phyloP scores from a whole-genome alignment of 2,888 invertebrate genomes.

The Agonum fuliginosum region DNA sequence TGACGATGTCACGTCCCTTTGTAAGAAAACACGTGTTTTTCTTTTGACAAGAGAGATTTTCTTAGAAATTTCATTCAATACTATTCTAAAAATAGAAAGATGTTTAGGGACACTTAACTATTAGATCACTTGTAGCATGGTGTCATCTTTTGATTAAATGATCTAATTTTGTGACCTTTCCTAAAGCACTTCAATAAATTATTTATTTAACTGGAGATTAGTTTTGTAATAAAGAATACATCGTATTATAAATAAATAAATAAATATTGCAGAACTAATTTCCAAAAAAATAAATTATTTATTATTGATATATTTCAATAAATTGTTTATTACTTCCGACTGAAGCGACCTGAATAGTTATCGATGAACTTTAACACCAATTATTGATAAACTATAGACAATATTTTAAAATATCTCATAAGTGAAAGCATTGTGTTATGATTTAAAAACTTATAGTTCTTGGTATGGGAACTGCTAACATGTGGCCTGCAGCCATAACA shows the following conservation, averaged over 20 bases:
- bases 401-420: background rate
- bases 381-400: background rate
- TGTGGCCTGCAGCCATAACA: slow-evolving; percentile 4
- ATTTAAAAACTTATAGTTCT: background rate
- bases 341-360: background rate
- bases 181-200: no score
- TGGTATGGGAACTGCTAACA: slow-evolving; percentile 6
- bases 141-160: no score
- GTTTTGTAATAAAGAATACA: no score
- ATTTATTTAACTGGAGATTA: no score
- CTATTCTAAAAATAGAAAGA: no score
- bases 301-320: background rate
- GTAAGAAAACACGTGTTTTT: background rate
- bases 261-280: no score
- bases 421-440: background rate
- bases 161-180: no score
- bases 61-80: background rate
- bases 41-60: background rate
- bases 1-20: no score
- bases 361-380: slow-evolving; percentile 4
- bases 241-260: no score
- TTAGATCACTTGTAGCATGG: no score
- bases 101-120: no score
- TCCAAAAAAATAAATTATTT: background rate
- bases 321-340: slow-evolving; percentile 11